Evolutionary conservation across 1,140 invertebrate species (phyloP).

Genomic region (Eueides isabella): DNA sequence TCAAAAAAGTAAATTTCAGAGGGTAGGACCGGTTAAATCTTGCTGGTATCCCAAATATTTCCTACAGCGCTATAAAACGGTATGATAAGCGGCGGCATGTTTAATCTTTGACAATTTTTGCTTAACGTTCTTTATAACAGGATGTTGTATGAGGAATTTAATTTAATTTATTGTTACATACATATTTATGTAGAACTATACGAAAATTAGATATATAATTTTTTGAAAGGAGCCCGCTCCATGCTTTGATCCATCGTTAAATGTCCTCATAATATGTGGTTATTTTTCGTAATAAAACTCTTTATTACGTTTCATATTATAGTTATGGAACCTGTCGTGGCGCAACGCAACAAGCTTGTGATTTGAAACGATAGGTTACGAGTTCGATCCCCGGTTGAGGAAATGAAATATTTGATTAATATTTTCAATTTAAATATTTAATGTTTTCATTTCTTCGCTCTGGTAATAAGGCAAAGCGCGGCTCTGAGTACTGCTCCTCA

Average conservation of each 20-base stretch:
- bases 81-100: not conserved
- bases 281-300: no score
- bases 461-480: no score
- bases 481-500: no score
- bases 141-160: not conserved
- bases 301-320: no score
- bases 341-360: no score
- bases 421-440: no score
- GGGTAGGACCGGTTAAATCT: not conserved
- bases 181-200: not conserved
- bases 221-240: not conserved
- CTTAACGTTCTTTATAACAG: not conserved
- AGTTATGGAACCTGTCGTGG: no score
- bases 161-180: conserved; percentile 12
- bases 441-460: no score
- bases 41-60: conserved; percentile 1
- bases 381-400: no score
- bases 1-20: not conserved
- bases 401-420: no score
- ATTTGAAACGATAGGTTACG: no score
- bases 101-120: conserved; percentile 6
- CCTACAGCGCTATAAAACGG: not conserved
- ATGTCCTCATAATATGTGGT: no score
- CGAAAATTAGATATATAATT: not conserved
- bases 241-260: not conserved